Percentiles rank a stretch among this genome's conserved stretches.
Evolutionary conservation across 2,888 invertebrate species (phyloP).

Genomic region (Prosopocoilus inquinatus): DNA sequence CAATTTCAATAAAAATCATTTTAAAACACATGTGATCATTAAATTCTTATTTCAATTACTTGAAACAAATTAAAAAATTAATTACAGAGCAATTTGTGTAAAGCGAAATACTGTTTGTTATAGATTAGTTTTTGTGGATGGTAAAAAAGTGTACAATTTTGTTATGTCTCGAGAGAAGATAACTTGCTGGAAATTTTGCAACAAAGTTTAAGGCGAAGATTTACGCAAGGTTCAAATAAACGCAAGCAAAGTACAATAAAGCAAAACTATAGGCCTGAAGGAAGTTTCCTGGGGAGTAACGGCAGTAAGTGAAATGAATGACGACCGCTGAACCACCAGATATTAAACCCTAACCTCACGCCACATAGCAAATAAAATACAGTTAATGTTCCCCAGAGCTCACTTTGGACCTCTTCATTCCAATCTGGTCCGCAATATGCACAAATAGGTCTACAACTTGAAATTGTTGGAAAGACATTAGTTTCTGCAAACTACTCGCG

Average conservation of each 20-base stretch:
- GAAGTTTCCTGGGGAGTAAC: constrained; percentile 31
- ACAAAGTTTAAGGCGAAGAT: too few relatives aligned
- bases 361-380: constrained; percentile 49
- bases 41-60: too few relatives aligned
- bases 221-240: neutral
- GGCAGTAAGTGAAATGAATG: constrained; percentile 49
- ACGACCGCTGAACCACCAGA: constrained; percentile 49
- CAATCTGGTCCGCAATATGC: constrained; percentile 30
- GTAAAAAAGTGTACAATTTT: too few relatives aligned
- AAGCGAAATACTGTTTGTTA: too few relatives aligned
- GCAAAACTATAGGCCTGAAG: constrained; percentile 41
- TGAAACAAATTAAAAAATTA: too few relatives aligned
- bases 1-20: too few relatives aligned
- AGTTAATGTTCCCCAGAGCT: constrained; percentile 43
- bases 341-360: constrained; percentile 49
- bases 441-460: constrained; percentile 24
- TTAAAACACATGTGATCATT: too few relatives aligned
- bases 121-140: too few relatives aligned
- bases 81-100: too few relatives aligned
- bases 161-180: too few relatives aligned
- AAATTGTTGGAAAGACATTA: neutral
- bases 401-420: constrained; percentile 36
- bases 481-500: too few relatives aligned
- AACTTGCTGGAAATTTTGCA: too few relatives aligned
- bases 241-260: constrained; percentile 36